Conservation (phyloP, 2,113 vertebrate genomes). For the Orycteropus afer region DNA sequence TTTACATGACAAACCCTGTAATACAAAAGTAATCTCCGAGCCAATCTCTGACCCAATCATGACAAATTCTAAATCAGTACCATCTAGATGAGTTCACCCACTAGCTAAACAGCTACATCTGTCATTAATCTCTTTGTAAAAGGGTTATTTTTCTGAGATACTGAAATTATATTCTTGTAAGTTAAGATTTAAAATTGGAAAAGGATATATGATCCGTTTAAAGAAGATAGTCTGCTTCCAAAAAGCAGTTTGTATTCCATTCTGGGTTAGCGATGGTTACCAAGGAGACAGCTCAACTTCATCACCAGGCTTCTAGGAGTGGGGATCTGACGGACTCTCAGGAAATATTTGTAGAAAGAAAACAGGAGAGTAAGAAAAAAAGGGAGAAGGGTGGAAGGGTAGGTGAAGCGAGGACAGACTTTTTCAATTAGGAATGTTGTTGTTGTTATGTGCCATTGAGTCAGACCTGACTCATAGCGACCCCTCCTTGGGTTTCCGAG, state of each 20-base stretch:
- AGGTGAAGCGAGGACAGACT: neutral
- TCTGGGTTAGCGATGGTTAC: slow-evolving; percentile 74
- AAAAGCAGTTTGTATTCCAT: slow-evolving; percentile 56
- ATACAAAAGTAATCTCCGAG: slow-evolving; percentile 48
- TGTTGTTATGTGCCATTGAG: too few species aligned
- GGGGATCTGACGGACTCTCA: slow-evolving; percentile 66
- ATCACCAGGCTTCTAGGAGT: slow-evolving; percentile 66
- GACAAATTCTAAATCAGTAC: slow-evolving; percentile 41
- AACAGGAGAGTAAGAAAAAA: neutral
- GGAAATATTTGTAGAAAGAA: slow-evolving; percentile 55
- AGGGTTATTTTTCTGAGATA: slow-evolving; percentile 35
- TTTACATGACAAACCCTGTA: slow-evolving; percentile 53
- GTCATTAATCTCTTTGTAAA: slow-evolving; percentile 47
- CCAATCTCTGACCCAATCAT: neutral
- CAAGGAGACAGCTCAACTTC: slow-evolving; percentile 77
- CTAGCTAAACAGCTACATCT: neutral
- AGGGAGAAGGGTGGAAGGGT: neutral
- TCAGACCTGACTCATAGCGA: too few species aligned
- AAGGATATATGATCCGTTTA: slow-evolving; percentile 52
- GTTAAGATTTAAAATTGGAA: slow-evolving; percentile 58
- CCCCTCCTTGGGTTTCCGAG: too few species aligned
- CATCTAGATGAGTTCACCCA: slow-evolving; percentile 1
- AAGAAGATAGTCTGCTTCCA: slow-evolving; percentile 59
- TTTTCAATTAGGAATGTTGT: too few species aligned
- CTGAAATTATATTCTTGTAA: slow-evolving; percentile 51